These are phyloP conservation scores for Nephila pilipes DNA, from an alignment of 1,140 invertebrate genomes.

Conservation along the genomic window DNA sequence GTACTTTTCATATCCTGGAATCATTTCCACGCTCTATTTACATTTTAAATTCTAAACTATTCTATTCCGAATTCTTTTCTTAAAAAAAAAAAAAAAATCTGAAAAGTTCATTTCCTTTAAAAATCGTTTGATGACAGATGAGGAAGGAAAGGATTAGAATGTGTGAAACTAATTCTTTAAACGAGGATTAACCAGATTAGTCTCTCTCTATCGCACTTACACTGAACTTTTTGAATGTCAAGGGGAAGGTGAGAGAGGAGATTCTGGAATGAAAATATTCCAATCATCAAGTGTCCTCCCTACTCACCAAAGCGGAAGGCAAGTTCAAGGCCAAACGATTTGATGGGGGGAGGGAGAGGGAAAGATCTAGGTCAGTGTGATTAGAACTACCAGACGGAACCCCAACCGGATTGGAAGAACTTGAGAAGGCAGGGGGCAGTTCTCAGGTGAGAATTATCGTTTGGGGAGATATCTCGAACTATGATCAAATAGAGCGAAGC, in stretches of 20 bases:
- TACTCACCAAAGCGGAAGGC: neutral
- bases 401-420: constrained; percentile 43
- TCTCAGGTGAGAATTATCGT: constrained; percentile 33
- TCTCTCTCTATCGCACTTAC: neutral
- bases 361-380: constrained; percentile 52
- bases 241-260: neutral
- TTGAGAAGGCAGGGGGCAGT: neutral
- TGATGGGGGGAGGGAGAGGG: neutral
- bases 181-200: neutral
- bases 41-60: neutral
- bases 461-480: neutral
- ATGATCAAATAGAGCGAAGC: neutral
- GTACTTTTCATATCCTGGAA: neutral
- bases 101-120: neutral
- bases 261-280: constrained; percentile 1
- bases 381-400: constrained; percentile 37
- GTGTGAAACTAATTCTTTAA: neutral
- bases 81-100: no score
- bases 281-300: neutral
- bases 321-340: constrained; percentile 54
- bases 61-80: neutral
- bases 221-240: neutral
- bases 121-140: neutral
- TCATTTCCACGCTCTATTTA: neutral
- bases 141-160: neutral